Percentiles rank a stretch among this genome's conserved stretches.
These are phyloP conservation scores for Aradus depressus DNA, from an alignment of 2,888 invertebrate species.

Conservation along the genomic window DNA sequence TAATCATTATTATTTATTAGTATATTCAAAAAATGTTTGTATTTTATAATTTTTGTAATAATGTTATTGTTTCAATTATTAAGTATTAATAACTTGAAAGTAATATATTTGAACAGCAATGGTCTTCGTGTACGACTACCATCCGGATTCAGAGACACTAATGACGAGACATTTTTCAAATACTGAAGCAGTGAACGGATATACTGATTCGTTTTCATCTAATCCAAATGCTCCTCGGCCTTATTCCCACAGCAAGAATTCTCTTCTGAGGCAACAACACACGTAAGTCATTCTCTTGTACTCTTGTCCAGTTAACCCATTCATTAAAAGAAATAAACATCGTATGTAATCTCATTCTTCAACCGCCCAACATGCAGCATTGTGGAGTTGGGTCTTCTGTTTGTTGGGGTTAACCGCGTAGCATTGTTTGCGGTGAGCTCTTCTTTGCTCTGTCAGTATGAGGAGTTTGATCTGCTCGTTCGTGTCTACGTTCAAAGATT, in stretches of 20 bases:
- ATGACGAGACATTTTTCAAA: constrained; percentile 71
- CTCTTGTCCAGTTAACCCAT: too few relatives aligned
- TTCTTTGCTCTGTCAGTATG: too few relatives aligned
- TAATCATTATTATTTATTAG: neutral
- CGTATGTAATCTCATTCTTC: too few relatives aligned
- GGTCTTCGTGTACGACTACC: constrained; percentile 92
- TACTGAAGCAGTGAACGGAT: constrained; percentile 48
- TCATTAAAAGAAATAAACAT: too few relatives aligned
- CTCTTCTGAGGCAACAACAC: constrained; percentile 63
- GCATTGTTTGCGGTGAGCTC: too few relatives aligned
- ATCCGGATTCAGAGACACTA: constrained; percentile 81
- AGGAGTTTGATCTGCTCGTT: too few relatives aligned
- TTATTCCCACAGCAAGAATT: constrained; percentile 72
- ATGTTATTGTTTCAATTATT: neutral
- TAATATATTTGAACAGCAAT: constrained; percentile 51
- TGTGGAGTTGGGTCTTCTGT: too few relatives aligned
- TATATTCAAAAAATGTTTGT: neutral
- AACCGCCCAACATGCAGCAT: too few relatives aligned
- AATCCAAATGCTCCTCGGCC: constrained; percentile 71
- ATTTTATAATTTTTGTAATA: constrained; percentile 9
- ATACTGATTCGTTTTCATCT: constrained; percentile 67
- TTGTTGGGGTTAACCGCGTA: too few relatives aligned
- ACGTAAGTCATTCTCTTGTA: constrained; percentile 26
- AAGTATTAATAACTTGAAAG: neutral
- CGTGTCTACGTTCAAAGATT: too few relatives aligned